Conservation (phyloP, 2,113 vertebrate genomes). For the Coptodon rendalli region DNA sequence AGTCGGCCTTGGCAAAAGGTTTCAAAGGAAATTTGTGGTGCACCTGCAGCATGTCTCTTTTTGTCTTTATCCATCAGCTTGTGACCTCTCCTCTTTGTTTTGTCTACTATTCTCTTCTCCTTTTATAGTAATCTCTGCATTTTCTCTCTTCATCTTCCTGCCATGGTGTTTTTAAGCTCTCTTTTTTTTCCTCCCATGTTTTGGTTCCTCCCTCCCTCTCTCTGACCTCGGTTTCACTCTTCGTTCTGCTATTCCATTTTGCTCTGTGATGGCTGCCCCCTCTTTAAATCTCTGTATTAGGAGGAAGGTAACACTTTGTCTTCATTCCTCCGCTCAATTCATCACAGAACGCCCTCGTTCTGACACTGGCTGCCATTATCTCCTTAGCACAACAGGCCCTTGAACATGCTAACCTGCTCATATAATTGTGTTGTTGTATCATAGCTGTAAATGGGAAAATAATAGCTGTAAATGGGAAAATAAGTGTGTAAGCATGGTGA, state of each 20-base stretch:
- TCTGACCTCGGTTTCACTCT: constrained; percentile 82
- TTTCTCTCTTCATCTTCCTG: neutral
- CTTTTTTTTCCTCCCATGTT: constrained; percentile 32
- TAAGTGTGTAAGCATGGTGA: neutral
- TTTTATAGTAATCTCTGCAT: constrained; percentile 66
- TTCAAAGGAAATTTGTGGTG: neutral
- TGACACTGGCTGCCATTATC: constrained; percentile 19
- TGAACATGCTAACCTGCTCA: neutral
- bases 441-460: neutral
- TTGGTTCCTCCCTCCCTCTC: constrained; percentile 74
- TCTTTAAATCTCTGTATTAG: constrained; percentile 82
- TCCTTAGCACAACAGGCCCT: neutral
- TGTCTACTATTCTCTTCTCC: neutral
- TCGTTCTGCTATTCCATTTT: constrained; percentile 43
- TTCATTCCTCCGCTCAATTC: neutral
- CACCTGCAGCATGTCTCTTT: neutral
- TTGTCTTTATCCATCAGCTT: neutral
- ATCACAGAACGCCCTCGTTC: neutral
- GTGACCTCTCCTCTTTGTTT: neutral
- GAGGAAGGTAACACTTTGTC: constrained; percentile 83
- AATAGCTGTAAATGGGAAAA: neutral
- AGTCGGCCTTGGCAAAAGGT: neutral
- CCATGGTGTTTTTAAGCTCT: neutral
- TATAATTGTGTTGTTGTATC: constrained; percentile 7
- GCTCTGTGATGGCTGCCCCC: constrained; percentile 90